A percentile compares a stretch with the other conserved stretches of the same genome.
Conservation (phyloP, 2,888 invertebrate species). For the Bugula neritina region DNA sequence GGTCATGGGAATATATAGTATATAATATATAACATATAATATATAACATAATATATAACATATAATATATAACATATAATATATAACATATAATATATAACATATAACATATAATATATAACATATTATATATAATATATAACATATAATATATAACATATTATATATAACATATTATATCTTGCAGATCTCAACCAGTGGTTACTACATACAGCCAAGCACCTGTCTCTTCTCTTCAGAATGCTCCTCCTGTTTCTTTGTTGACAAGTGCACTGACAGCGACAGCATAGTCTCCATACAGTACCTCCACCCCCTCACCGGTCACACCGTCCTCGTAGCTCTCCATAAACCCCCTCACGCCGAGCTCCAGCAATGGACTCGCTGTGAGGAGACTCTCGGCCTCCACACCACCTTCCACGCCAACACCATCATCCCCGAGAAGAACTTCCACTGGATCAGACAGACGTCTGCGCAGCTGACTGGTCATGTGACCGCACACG, state of each 20-base stretch:
- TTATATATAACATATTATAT: too few species aligned
- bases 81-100: too few species aligned
- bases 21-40: too few species aligned
- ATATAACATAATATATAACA: too few species aligned
- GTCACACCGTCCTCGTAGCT: background rate
- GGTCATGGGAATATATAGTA: too few species aligned
- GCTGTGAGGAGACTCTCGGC: constrained; percentile 12
- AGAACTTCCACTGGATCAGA: constrained; percentile 22
- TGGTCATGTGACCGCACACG: background rate
- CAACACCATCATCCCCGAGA: constrained; percentile 22
- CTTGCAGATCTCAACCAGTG: constrained; percentile 5
- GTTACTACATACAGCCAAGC: constrained; percentile 18
- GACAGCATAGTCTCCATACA: constrained; percentile 5
- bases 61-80: too few species aligned
- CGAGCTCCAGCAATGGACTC: constrained; percentile 18
- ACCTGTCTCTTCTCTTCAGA: background rate
- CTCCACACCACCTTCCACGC: constrained; percentile 22
- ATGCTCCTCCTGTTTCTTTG: constrained; percentile 15
- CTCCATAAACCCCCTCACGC: background rate
- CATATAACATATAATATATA: too few species aligned
- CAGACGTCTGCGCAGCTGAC: constrained; percentile 15
- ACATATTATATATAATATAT: too few species aligned
- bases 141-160: too few species aligned
- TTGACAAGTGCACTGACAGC: constrained; percentile 16
- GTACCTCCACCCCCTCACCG: constrained; percentile 1